These are phyloP conservation scores for Drosophila pallidifrons DNA, from an alignment of 1,140 invertebrate species.

Conservation along the genomic window DNA sequence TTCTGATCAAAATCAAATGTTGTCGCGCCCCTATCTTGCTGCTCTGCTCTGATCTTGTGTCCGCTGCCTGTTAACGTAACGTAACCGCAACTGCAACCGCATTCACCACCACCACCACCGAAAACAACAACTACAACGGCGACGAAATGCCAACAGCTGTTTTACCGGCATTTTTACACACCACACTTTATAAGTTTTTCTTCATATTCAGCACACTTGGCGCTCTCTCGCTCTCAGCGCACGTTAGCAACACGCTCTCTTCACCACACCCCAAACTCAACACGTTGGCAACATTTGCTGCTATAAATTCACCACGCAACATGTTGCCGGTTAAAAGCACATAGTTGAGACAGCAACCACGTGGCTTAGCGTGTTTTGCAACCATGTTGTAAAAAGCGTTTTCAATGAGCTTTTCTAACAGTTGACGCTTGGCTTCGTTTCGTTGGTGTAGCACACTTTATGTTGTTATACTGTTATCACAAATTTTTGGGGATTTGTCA, in stretches of 20 bases:
- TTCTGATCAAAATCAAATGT: neutral
- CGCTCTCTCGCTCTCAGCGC: slow-evolving; percentile 35
- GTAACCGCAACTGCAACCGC: slow-evolving; percentile 2
- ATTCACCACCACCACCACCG: slow-evolving; percentile 32
- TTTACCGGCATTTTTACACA: slow-evolving; percentile 76
- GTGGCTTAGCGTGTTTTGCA: neutral
- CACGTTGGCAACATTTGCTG: slow-evolving; percentile 52
- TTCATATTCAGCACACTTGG: slow-evolving; percentile 59
- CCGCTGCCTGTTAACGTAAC: neutral
- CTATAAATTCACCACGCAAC: slow-evolving; percentile 33
- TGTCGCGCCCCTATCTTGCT: slow-evolving; percentile 2
- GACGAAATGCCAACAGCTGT: slow-evolving; percentile 65
- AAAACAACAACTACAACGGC: slow-evolving; percentile 23
- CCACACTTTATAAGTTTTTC: slow-evolving; percentile 52
- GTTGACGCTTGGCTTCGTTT: neutral
- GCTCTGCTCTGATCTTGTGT: neutral
- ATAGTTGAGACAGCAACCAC: slow-evolving; percentile 32
- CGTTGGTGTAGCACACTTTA: neutral
- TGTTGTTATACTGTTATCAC: neutral
- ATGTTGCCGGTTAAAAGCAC: slow-evolving; percentile 5
- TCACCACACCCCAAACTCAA: slow-evolving; percentile 27
- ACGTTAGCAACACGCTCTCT: slow-evolving; percentile 8
- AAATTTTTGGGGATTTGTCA: neutral
- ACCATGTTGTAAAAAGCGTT: neutral
- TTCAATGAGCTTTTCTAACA: neutral